These are phyloP conservation scores for Leistus spinibarbis DNA, from an alignment of 2,888 invertebrate species.

Conservation along the genomic window DNA sequence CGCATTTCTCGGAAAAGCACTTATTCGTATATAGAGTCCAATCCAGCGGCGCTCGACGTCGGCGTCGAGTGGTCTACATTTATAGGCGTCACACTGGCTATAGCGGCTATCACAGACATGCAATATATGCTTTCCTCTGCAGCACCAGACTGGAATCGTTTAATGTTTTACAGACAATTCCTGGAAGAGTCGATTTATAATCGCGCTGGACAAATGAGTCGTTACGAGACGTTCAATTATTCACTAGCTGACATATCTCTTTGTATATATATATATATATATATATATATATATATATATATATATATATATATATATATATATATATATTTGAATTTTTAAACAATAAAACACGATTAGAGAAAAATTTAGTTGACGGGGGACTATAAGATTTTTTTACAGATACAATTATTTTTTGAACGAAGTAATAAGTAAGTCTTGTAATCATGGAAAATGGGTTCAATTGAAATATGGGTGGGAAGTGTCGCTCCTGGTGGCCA, in stretches of 20 bases:
- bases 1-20: not conserved
- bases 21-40: not conserved
- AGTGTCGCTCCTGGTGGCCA: not conserved
- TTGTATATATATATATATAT: too few relatives aligned
- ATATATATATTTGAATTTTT: too few relatives aligned
- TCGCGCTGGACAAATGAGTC: not conserved
- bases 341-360: too few relatives aligned
- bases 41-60: too few relatives aligned
- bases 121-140: not conserved
- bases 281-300: too few relatives aligned
- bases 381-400: too few relatives aligned
- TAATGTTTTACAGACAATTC: slow-evolving; percentile 4
- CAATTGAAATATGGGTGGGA: not conserved
- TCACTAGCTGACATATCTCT: not conserved
- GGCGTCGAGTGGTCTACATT: not conserved
- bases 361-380: too few relatives aligned
- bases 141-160: not conserved
- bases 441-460: too few relatives aligned
- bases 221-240: not conserved
- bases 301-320: too few relatives aligned
- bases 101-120: not conserved
- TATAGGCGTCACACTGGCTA: not conserved
- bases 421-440: too few relatives aligned
- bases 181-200: slow-evolving; percentile 2
- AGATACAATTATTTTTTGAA: too few relatives aligned